A percentile compares a stretch with the other conserved stretches of the same genome.
Conservation (phyloP, 2,113 vertebrate genomes). For the Oncorhynchus nerka region DNA sequence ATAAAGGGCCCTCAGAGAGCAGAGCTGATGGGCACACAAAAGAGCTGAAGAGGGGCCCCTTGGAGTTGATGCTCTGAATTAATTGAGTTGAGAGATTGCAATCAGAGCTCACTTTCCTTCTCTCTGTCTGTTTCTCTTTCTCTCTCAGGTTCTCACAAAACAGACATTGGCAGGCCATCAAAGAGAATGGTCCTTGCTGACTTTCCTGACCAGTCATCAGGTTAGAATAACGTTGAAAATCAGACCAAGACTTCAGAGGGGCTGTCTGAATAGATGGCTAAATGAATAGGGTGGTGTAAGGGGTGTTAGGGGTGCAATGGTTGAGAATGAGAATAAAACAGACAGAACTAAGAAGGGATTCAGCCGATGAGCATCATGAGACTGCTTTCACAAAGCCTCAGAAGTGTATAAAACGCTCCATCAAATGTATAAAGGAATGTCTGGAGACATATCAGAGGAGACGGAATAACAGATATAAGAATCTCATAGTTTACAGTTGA, state of each 20-base stretch:
- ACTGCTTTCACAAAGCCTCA: constrained; percentile 33
- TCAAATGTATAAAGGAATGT: constrained; percentile 22
- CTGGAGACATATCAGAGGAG: constrained; percentile 33
- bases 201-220: constrained; percentile 28
- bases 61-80: neutral
- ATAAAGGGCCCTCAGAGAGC: no score
- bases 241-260: constrained; percentile 26
- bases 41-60: no score
- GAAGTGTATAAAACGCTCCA: constrained; percentile 1
- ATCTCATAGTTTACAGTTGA: constrained; percentile 25
- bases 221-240: constrained; percentile 25
- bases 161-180: constrained; percentile 28
- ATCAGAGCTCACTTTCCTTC: constrained; percentile 11
- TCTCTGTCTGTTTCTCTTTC: no score
- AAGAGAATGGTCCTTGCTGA: constrained; percentile 15
- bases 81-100: constrained; percentile 4
- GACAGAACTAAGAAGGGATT: constrained; percentile 16
- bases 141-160: neutral
- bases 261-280: constrained; percentile 25
- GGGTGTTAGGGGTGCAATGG: neutral
- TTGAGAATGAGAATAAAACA: neutral
- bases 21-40: no score
- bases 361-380: constrained; percentile 37
- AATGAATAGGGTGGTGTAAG: constrained; percentile 9
- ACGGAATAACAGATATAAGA: constrained; percentile 13